Evolutionary conservation across 2,888 invertebrate species (phyloP), one percentile per base, ranked within the genome.

Genomic region (Portevinia maculata): DNA sequence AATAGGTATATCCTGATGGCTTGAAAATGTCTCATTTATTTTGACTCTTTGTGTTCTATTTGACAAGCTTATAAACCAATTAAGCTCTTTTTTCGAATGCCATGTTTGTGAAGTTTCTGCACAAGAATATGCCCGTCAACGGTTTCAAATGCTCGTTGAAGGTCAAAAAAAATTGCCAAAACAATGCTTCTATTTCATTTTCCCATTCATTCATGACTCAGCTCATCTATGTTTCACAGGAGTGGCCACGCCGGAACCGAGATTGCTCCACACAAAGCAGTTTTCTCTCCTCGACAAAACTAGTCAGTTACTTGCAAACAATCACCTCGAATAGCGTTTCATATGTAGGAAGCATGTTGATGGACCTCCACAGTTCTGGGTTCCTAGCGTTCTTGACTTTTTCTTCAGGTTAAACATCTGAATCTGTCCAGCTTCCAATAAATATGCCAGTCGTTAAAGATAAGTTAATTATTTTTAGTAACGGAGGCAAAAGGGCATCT

Each of bases 261-360:
- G n/a, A n/a, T n/a, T n/a, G n/a, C n/a, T n/a, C n/a, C n/a, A n/a
- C n/a, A n/a, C n/a, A n/a, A n/a, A n/a, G n/a, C n/a, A n/a, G n/a
- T n/a, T n/a, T n/a, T n/a, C n/a, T n/a, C n/a, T n/a, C n/a, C n/a
- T n/a, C n/a, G 3, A 5, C 37, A 8, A 37, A n/a, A n/a, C 9
- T 37, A 8, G 37, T 37, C 5, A 37, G 37, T 3, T n/a, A 11
- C 3, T 30, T 30, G 37, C 9, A 37, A 11, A 37, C n/a, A 11
- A 37, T 37, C n/a, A 37, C 3, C 37, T n/a, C n/a, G 7, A 8
- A 11, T 37, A 37, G 4, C 3, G 3, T 37, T 11, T n/a, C n/a
- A 37, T 37, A 37, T 37, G 37, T 37, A 37, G 34, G 53, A 4
- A 53, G 19, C 53, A 53, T 53, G 32, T 53, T 53, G 13, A 53